Conservation (phyloP, 2,113 vertebrate species). For the Sigmodon hispidus region DNA sequence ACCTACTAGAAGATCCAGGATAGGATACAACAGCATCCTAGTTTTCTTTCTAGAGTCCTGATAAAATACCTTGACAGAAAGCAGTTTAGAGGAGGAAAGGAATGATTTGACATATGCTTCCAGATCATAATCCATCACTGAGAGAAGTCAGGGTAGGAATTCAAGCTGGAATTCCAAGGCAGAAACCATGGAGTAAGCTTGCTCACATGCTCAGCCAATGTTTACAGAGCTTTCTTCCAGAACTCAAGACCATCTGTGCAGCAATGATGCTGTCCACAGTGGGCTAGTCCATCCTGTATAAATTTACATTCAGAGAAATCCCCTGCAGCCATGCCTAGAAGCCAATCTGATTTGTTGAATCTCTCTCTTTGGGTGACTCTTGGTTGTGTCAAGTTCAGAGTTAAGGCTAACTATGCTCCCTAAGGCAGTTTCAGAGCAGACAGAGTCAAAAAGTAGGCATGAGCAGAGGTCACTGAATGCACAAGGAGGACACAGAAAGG, state of each 20-base stretch:
- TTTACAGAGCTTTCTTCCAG: background rate
- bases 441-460: background rate
- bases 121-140: background rate
- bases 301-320: background rate
- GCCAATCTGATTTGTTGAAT: background rate
- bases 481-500: accelerated
- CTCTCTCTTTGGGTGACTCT: too few relatives aligned
- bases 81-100: background rate
- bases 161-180: background rate
- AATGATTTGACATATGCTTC: background rate
- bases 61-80: background rate
- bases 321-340: background rate
- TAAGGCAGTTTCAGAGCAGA: background rate
- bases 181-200: too few relatives aligned
- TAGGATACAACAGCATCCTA: background rate
- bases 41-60: background rate
- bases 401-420: background rate
- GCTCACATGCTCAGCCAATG: too few relatives aligned
- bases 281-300: too few relatives aligned
- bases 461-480: background rate
- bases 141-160: background rate
- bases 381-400: background rate
- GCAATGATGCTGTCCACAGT: background rate
- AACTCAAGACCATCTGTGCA: background rate
- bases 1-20: background rate